phyloP scores from a whole-genome alignment of 2,113 vertebrate genomes.

The Dryoscopus gambensis region DNA sequence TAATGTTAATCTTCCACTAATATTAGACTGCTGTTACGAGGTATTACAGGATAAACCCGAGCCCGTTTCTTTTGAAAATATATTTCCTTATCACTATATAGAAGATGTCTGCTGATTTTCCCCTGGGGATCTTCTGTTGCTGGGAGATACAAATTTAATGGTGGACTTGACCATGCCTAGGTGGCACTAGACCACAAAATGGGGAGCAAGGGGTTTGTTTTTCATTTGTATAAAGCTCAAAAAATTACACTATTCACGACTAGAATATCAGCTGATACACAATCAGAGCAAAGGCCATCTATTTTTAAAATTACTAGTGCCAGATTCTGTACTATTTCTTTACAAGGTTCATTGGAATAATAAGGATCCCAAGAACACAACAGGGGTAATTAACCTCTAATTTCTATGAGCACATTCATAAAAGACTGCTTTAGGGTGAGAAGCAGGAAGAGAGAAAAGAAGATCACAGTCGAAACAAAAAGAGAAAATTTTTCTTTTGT shows the following conservation, averaged over 20 bases:
- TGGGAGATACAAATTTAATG: neutral
- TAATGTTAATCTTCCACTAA: neutral
- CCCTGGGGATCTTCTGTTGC: neutral
- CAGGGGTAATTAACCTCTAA: slow-evolving; percentile 7
- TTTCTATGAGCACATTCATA: neutral
- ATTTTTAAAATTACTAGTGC: neutral
- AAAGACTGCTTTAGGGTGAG: neutral
- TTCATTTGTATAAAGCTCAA: neutral
- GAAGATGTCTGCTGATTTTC: neutral
- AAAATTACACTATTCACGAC: neutral
- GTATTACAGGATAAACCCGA: neutral
- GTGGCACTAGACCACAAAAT: neutral
- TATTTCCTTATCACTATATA: neutral
- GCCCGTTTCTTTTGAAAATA: neutral
- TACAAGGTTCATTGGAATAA: neutral
- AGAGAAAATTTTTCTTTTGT: neutral
- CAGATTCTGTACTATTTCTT: neutral
- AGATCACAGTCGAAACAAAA: neutral
- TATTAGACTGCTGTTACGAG: neutral
- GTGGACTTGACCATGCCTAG: neutral
- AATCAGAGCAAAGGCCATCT: neutral
- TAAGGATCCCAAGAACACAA: neutral
- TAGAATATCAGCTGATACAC: neutral
- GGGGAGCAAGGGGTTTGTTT: neutral
- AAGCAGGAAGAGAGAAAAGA: neutral